Evolutionary conservation across 2,888 invertebrate genomes (phyloP).

Genomic region (Malacosoma neustria): DNA sequence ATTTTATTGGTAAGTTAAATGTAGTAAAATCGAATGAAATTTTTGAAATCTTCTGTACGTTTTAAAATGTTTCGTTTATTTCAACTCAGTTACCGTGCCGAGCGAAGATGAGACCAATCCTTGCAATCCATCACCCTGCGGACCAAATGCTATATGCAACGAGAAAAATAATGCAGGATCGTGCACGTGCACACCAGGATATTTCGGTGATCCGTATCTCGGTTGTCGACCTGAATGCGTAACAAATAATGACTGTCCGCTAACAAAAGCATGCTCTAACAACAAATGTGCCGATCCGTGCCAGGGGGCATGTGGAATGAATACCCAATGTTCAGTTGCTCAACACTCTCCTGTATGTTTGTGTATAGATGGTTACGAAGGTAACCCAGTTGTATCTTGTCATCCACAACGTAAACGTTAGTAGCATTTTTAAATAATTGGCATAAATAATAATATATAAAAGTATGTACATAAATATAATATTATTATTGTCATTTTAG

Average conservation of each 20-base stretch:
- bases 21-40: background rate
- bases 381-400: conserved; percentile 81
- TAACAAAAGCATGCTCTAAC: conserved; percentile 85
- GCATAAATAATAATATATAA: background rate
- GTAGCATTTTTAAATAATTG: conserved; percentile 21
- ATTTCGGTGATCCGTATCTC: conserved; percentile 90
- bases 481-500: conserved; percentile 34
- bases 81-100: conserved; percentile 63
- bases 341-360: conserved; percentile 89
- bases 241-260: conserved; percentile 85
- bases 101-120: conserved; percentile 82
- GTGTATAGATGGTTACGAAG: conserved; percentile 85
- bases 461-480: too few relatives aligned
- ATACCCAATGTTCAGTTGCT: conserved; percentile 85
- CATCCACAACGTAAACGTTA: conserved; percentile 55
- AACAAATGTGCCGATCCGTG: conserved; percentile 92
- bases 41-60: background rate
- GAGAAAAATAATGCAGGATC: conserved; percentile 89
- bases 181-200: conserved; percentile 87
- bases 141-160: conserved; percentile 88
- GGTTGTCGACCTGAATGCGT: conserved; percentile 92
- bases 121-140: conserved; percentile 91
- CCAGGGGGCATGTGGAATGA: conserved; percentile 85
- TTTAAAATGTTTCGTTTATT: background rate
- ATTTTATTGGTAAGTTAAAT: conserved; percentile 51